Evolutionary conservation across 2,797 vertebrate genomes (phyloP).

Genomic region (Lagodon rhomboides): DNA sequence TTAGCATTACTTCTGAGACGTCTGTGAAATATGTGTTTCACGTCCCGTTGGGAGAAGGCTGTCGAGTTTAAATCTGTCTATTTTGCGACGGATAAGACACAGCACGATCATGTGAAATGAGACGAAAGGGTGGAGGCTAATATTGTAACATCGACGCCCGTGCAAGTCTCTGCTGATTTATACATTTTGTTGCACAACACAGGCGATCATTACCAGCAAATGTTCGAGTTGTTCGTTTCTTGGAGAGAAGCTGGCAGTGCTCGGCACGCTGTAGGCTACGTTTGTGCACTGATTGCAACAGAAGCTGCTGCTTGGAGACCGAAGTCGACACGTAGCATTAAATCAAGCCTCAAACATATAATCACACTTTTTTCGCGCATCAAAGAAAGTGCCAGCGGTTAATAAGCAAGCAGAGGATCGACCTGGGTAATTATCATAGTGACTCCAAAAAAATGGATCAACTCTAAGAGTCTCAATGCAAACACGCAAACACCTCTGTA

Average conservation of each 20-base stretch:
- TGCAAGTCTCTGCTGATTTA: constrained; percentile 5
- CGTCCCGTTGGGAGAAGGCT: not conserved
- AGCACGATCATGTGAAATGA: not conserved
- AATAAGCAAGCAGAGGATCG: constrained; percentile 66
- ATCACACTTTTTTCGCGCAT: constrained; percentile 60
- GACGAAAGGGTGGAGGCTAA: not conserved
- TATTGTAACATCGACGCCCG: not conserved
- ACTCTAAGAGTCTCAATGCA: constrained; percentile 15
- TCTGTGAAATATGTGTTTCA: constrained; percentile 17
- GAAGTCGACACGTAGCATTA: constrained; percentile 49
- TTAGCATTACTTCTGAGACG: constrained; percentile 11
- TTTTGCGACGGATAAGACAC: constrained; percentile 22
- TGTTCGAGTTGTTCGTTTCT: constrained; percentile 28
- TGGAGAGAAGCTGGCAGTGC: constrained; percentile 31
- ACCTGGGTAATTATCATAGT: constrained; percentile 54
- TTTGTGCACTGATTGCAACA: constrained; percentile 40
- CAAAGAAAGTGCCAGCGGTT: constrained; percentile 64
- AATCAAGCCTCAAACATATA: constrained; percentile 64
- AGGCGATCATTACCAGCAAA: constrained; percentile 25
- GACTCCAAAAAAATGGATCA: constrained; percentile 22
- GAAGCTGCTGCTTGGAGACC: constrained; percentile 37
- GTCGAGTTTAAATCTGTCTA: constrained; percentile 16
- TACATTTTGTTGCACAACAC: constrained; percentile 12
- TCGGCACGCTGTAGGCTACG: constrained; percentile 33
- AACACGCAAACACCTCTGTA: constrained; percentile 27